A percentile compares a stretch with the other conserved stretches of the same genome.
Evolutionary conservation across 2,113 vertebrate species (phyloP).

Genomic region (Nestor notabilis): DNA sequence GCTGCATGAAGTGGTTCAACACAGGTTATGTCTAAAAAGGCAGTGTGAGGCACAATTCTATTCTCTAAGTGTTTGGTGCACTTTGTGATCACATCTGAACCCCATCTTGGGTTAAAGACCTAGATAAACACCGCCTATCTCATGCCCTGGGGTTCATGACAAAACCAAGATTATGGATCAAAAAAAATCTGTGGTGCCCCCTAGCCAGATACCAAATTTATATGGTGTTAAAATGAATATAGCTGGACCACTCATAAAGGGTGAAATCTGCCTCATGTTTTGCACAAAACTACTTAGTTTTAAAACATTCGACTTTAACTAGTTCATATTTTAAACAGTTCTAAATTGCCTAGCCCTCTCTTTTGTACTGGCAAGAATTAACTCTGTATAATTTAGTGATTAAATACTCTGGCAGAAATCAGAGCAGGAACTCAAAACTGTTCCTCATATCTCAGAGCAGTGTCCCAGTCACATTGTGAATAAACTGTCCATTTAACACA

Average conservation of each 20-base stretch:
- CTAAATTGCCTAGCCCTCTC: neutral
- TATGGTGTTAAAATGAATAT: neutral
- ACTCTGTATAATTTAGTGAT: neutral
- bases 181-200: neutral
- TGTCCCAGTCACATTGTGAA: neutral
- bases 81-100: neutral
- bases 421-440: neutral
- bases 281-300: neutral
- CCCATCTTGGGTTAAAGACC: neutral
- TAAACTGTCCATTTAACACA: neutral
- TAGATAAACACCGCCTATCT: neutral
- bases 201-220: neutral
- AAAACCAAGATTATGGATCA: neutral
- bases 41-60: neutral
- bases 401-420: neutral
- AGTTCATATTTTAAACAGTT: neutral
- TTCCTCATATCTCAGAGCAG: neutral
- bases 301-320: neutral
- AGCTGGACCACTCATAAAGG: neutral
- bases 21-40: neutral
- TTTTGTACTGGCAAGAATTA: neutral
- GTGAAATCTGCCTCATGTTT: neutral
- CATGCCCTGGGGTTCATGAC: neutral
- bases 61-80: neutral
- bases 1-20: neutral